A percentile compares a stretch with the other conserved stretches of the same genome.
These are phyloP conservation scores for Drosophila helvetica DNA, from an alignment of 2,888 invertebrate genomes.

Conservation along the genomic window DNA sequence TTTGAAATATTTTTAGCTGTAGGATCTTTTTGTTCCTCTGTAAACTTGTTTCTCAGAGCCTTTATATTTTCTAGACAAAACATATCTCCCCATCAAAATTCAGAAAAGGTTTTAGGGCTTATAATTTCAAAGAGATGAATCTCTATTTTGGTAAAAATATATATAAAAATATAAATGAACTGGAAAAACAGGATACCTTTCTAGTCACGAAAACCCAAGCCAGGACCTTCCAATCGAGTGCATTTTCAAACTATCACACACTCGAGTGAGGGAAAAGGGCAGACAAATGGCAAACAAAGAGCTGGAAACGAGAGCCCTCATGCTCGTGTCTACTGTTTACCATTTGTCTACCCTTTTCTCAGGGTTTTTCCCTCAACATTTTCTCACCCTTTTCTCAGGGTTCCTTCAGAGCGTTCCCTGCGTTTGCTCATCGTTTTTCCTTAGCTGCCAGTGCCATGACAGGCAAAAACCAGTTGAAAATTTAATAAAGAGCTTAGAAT, in stretches of 20 bases:
- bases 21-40: no score
- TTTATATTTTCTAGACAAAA: no score
- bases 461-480: slow-evolving; percentile 37
- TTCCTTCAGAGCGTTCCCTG: not conserved
- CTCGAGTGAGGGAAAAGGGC: not conserved
- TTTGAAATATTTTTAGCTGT: no score
- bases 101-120: no score
- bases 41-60: no score
- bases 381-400: not conserved
- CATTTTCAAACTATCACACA: not conserved
- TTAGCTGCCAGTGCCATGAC: slow-evolving; percentile 22
- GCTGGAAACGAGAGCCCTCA: not conserved
- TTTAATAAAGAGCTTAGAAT: slow-evolving; percentile 54
- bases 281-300: not conserved
- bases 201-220: not conserved
- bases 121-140: no score
- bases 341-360: slow-evolving; percentile 27
- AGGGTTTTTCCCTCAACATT: not conserved
- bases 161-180: no score
- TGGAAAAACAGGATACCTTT: not conserved
- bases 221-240: not conserved
- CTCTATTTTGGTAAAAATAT: no score
- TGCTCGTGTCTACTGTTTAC: slow-evolving; percentile 3
- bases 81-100: no score
- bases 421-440: not conserved